phyloP scores from a whole-genome alignment of 2,888 invertebrate species.

The Sicus ferrugineus region DNA sequence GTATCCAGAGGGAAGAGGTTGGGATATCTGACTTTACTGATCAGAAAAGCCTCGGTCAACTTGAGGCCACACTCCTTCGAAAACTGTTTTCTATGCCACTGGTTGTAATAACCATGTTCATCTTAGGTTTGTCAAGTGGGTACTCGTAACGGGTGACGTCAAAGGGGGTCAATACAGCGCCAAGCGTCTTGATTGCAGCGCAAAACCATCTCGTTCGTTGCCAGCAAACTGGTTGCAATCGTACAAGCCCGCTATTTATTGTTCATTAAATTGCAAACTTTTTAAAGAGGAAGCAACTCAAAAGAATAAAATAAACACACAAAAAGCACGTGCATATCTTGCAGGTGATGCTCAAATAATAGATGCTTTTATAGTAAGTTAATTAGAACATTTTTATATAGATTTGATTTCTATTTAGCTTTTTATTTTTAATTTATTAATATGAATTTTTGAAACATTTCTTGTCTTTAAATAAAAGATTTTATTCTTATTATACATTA shows the following conservation, averaged over 20 bases:
- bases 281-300: too few species aligned
- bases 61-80: too few species aligned
- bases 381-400: neutral
- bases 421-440: too few species aligned
- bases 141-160: slow-evolving; percentile 6
- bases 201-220: neutral
- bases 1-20: too few species aligned
- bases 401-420: too few species aligned
- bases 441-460: too few species aligned
- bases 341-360: too few species aligned
- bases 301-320: neutral
- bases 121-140: too few species aligned
- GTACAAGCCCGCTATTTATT: slow-evolving; percentile 2
- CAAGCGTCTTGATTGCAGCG: slow-evolving; percentile 1
- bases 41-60: too few species aligned
- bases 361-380: neutral
- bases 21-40: too few species aligned
- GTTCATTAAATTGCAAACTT: neutral
- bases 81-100: neutral
- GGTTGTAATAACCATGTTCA: neutral
- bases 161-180: slow-evolving; percentile 15
- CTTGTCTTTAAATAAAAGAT: too few species aligned
- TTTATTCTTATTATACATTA: too few species aligned
- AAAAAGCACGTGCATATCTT: neutral
- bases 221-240: neutral